Evolutionary conservation across 2,797 vertebrate species (phyloP), one percentile per base, ranked within the genome.

Genomic region (Spizella passerina): DNA sequence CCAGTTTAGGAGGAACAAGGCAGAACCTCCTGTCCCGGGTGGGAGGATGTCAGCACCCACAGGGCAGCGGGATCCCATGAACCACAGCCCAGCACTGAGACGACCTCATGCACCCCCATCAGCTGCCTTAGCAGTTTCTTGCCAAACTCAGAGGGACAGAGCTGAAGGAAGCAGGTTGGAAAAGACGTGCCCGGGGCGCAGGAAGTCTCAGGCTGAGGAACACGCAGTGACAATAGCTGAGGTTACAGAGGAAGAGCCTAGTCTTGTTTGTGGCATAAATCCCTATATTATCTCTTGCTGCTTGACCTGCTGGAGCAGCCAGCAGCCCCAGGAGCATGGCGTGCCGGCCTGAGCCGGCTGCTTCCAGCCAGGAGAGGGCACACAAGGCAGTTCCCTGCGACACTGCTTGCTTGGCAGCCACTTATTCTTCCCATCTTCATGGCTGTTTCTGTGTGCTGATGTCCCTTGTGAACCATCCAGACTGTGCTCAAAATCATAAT

Each of bases 321-420:
- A 66, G 91, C 14, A 1, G 92, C 79, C 5, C 57, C 12, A 30
- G 50, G 81, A 88, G 53, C 72, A 76, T 53, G 90, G 90, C 14
- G 8, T 66, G 75, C 64, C 0, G 11, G 75, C 63, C 94, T 81
- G 93, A 94, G 84, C 88, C 88, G 87, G 87, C 94, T 94, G 82
- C 71, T 92, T 95, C 61, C 92, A 91, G 57, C 95, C 95, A 96
- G 94, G 87, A 96, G 96, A 95, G 96, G 96, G 94, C 93, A 94
- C 65, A 86, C 76, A 80, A 85, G 75, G 44, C 94, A 96, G 89
- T 3, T 72, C 85, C 24, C 93, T 49, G 86, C 12, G 10, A 27
- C 41, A 4, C 55, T 6, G 39, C 1, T 49, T 21, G 70, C 57
- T 44, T 83, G 68, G 75, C 76, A 66, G 85, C 63, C 84, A 46